Base-by-base conservation (phyloP, 92 coral and sea anemone species). In the Porites rus region DNA sequence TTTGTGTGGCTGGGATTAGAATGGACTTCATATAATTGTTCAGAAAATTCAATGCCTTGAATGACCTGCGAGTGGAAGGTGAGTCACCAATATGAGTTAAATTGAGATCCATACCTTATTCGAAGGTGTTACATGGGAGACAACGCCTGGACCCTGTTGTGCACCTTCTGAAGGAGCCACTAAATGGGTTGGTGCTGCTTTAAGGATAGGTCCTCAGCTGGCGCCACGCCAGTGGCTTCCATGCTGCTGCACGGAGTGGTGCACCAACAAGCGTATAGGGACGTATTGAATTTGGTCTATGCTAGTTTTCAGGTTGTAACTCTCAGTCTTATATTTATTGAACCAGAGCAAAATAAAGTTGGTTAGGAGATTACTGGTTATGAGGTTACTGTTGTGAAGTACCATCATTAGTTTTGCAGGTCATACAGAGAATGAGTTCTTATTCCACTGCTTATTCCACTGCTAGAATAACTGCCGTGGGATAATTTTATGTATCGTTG, bases 201-300 rank as follows among this genome's bases (percentile, higher is more conserved):
- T 65, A 19, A n/a, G 28, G 70, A 28, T 19, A 19, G 67, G 38
- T 8, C 7, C 65, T 58, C 68, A 85, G 76, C 51, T 68, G 6
- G 89, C 89, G 77, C 85, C 89, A 84, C 79, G 65, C 85, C 89
- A 84, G 80, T 80, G 85, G 80, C 80, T 84, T 79, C 74, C 75
- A 14, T 83, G 78, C 74, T 84, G 59, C 84, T 73, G 91, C 82
- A 63, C 60, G 87, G 88, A 58, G 91, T 88, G 88, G 84, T 88
- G 92, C 86, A 69, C 19, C 92, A 85, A 66, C 81, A 38, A 38
- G 46, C 46, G 6, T 38, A 6, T 38, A 38, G 46, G 46, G 46
- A 38, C 46, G 46, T 38, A 38, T 38, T 38, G 46, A 38, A 38
- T 38, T 38, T 38, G 46, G 46, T 38, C 46, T 38, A 38, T 4